Evolutionary conservation across 2,888 invertebrate genomes (phyloP), one percentile per base, ranked within the genome.

Genomic region (Drosophila rellima): DNA sequence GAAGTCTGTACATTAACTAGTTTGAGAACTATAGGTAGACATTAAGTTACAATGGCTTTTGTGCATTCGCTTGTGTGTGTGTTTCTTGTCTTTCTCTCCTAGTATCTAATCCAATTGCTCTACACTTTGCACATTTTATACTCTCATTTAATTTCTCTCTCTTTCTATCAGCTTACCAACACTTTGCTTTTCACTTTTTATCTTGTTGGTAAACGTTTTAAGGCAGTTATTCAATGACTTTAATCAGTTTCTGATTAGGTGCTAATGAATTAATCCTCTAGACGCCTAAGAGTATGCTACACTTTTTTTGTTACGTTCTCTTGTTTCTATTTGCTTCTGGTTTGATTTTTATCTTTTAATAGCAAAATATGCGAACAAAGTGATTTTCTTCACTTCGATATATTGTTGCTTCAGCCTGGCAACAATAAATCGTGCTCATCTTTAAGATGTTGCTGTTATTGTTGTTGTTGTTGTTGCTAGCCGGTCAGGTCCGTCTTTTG

Each of bases 261-360:
- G 37, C 7, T 78, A 57, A 67, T 51, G 50, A 55, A 29, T 13
- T 39, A 63, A 60, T 55, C 31, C 47, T 18, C 31, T 31, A 31
- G 7, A 7, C 11, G 18, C 47, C 23, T 3, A n/a, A 45, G 56
- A 56, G 39, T 47, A 23, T 55, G 54, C 44, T 20, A 48, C 11
- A 13, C 40, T 39, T 72, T 48, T 47, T 33, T 11, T 33, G 23
- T 3, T 15, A 0, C 26, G 26, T 7, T 7, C 29, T 29, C 17
- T 23, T 37, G 0, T 7, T 15, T 2, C 35, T 23, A 23, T 31
- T 52, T 44, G 40, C 26, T 39, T 40, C 17, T 20, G 31, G 20
- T 64, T 61, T 60, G 68, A 50, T 64, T 67, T 66, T 66, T 52
- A 68, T 73, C 78, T 48, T 55, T 57, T 78, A 73, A 78, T 67